phyloP scores from a whole-genome alignment of 2,113 vertebrate species.

The Symphodus melops region DNA sequence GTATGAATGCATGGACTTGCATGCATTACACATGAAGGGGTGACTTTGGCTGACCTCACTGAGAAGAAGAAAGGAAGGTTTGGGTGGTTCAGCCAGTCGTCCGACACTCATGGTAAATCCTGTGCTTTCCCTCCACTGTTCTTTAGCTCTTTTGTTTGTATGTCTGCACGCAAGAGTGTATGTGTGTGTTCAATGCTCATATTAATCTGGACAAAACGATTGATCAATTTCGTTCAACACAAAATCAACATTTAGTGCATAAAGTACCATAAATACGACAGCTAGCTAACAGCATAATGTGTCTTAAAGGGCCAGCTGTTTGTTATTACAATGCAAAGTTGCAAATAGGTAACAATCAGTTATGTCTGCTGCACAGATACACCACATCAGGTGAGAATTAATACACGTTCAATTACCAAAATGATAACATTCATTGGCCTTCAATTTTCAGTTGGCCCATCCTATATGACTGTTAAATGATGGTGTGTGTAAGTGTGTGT shows the following conservation, averaged over 20 bases:
- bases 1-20: slow-evolving; percentile 88
- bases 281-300: not conserved
- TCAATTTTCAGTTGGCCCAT: not conserved
- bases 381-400: not conserved
- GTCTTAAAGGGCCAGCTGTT: too few species aligned
- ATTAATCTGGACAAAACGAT: not conserved
- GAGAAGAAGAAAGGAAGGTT: slow-evolving; percentile 98
- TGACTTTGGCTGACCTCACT: slow-evolving; percentile 95
- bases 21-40: slow-evolving; percentile 91
- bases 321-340: too few species aligned
- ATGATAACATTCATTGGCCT: not conserved
- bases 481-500: slow-evolving; percentile 2
- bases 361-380: not conserved
- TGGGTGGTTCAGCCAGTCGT: slow-evolving; percentile 94
- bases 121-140: slow-evolving; percentile 77
- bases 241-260: not conserved
- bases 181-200: not conserved
- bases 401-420: not conserved
- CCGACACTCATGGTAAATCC: slow-evolving; percentile 95
- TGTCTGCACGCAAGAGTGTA: not conserved
- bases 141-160: slow-evolving; percentile 32
- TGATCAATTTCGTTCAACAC: too few species aligned
- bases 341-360: not conserved
- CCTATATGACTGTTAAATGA: not conserved
- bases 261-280: not conserved